A percentile compares a stretch with the other conserved stretches of the same genome.
Conservation (phyloP, 2,888 invertebrate genomes). For the Drosophila atripex region DNA sequence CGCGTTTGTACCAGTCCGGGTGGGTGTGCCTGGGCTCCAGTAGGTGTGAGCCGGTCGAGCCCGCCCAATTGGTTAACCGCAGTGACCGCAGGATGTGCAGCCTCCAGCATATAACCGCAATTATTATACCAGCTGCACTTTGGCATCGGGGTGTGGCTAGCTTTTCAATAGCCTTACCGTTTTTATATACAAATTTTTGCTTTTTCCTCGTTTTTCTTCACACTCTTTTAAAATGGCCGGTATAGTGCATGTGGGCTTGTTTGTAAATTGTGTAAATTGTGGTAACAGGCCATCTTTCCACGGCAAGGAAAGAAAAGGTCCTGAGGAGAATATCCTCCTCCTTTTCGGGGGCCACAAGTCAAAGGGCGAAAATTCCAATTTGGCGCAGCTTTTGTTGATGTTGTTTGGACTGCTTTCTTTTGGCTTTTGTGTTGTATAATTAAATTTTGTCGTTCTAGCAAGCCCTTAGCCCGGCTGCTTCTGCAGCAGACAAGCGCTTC, state of each 20-base stretch:
- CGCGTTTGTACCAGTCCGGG: not conserved
- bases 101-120: constrained; percentile 69
- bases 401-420: constrained; percentile 29
- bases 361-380: constrained; percentile 48
- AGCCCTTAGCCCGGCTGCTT: constrained; percentile 2
- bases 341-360: constrained; percentile 22
- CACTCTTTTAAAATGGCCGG: constrained; percentile 26
- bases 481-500: constrained; percentile 66
- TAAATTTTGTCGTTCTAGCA: constrained; percentile 76
- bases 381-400: constrained; percentile 57
- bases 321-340: not conserved
- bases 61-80: constrained; percentile 57
- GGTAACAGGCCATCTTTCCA: constrained; percentile 43
- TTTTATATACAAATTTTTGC: constrained; percentile 12
- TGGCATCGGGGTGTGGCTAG: constrained; percentile 23
- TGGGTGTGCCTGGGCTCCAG: not conserved
- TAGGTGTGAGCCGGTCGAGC: constrained; percentile 14
- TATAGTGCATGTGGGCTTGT: constrained; percentile 9
- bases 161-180: constrained; percentile 36
- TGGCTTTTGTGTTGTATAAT: constrained; percentile 72
- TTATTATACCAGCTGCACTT: constrained; percentile 63
- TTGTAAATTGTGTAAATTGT: constrained; percentile 64
- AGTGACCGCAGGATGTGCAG: constrained; percentile 67
- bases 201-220: constrained; percentile 24
- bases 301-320: constrained; percentile 3